Evolutionary conservation across 2,113 vertebrate genomes (phyloP), one percentile per base, ranked within the genome.

Genomic region (Thinocorus orbignyianus): DNA sequence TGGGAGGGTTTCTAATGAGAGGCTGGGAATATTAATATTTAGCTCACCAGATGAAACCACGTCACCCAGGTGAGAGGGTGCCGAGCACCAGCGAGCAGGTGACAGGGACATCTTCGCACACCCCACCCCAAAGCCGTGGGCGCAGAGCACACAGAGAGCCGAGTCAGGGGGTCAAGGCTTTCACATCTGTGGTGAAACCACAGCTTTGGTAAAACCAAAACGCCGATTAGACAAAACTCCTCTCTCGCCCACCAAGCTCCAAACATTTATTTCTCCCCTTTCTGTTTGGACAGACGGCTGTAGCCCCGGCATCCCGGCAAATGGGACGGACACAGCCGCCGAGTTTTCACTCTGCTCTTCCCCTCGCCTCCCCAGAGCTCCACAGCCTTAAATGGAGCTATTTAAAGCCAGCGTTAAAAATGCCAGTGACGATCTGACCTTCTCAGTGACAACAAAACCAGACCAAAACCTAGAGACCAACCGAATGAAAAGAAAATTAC

Each of bases 401-500:
- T 84, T 94, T 80, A 84, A 95, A 94, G 80, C 22, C 46, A 13
- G 60, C 2, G 0, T 88, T 88, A 88, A 87, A 95, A 91, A 87
- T 39, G 33, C 10, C 35, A 31, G 71, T 6, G 7, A 81, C 6
- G 70, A 37, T 46, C 72, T n/a, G 86, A 94, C 76, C 90, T 66
- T 48, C 68, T 58, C 17, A 1, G 52, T 17, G 68, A 93, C 70
- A 49, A 92, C 72, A 76, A 94, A 89, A 87, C 42, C 3, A 2
- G 57, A 76, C 58, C 81, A 61, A 95, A 91, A 90, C 64, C 69
- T 71, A 28, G 81, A 81, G 82, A 72, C 62, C 69, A 28, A 81
- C 46, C 31, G 55, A 92, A 87, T 83, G 81, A 95, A 94, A 94
- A 93, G 78, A 94, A 95, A 96, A 96, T 84, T 71, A 60, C 68